Percentiles rank a stretch among this genome's conserved stretches.
These are phyloP conservation scores for Henicopernis longicauda DNA, from an alignment of 2,113 vertebrate genomes.

Conservation along the genomic window DNA sequence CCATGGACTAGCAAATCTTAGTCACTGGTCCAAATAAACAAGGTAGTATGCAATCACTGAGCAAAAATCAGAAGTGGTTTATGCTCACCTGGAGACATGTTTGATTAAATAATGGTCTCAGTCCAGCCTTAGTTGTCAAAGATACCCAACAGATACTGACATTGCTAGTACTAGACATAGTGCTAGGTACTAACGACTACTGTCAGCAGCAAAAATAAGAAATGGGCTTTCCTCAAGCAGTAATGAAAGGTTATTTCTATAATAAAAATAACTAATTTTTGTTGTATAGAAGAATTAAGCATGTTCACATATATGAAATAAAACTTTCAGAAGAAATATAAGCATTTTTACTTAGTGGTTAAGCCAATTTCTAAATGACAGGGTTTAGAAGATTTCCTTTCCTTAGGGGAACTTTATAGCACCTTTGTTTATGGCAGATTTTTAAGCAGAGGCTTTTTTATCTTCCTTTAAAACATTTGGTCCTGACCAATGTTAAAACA, in stretches of 20 bases:
- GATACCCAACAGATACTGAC: neutral
- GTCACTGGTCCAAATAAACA: neutral
- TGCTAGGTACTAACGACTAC: neutral
- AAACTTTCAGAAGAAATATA: neutral
- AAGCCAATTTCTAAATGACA: neutral
- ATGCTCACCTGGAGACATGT: neutral
- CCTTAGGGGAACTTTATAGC: neutral
- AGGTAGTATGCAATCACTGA: neutral
- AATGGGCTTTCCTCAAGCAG: neutral
- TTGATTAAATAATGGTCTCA: neutral
- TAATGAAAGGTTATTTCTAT: neutral
- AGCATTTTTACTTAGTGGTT: neutral
- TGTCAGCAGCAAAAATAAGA: neutral
- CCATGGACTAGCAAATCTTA: neutral
- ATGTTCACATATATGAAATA: neutral
- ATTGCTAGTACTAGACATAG: neutral
- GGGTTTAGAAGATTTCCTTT: neutral
- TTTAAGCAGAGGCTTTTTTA: neutral
- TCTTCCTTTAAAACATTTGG: neutral
- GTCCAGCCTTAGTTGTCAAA: neutral
- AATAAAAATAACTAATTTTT: neutral
- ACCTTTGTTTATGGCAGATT: neutral
- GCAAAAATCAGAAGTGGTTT: neutral
- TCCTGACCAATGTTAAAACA: neutral
- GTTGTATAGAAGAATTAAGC: neutral